Evolutionary conservation across 2,797 vertebrate species (phyloP), one percentile per base, ranked within the genome.

Genomic region (Cygnus olor): DNA sequence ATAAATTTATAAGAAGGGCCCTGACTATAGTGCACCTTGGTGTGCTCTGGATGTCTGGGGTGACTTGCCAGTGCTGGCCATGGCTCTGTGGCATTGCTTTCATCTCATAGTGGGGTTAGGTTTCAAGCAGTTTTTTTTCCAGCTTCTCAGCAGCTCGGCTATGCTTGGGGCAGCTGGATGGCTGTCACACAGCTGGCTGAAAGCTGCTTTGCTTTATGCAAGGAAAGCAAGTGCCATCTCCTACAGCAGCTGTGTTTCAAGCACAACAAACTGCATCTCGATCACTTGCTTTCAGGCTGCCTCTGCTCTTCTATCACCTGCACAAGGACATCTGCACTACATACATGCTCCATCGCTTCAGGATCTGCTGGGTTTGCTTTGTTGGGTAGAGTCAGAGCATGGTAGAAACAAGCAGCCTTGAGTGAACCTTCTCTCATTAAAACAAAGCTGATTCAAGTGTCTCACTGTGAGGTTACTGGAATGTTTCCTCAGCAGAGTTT

Each of bases 341-440:
- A 65, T 21, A 47, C 16, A 36, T 5, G 42, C 24, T 10, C 13
- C 0, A 0, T 21, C 1, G 0, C 18, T 61, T 88, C 71, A 45
- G 80, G 65, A 72, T 69, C 60, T 3, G 4, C 40, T 38, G 42
- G 32, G 30, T 9, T 72, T 57, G 21, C 71, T 72, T 40, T 76
- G 60, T n/a, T 47, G 21, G 21, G 76, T 34, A 47, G 76, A 80
- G 44, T 28, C 72, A 84, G 40, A 72, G 22, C n/a, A 44, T 0
- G 1, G 36, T 6, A 85, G 54, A 57, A 85, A 70, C 2, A 7
- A 82, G 19, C 40, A 74, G n/a, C 47, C 49, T 72, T 3, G 3
- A 27, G 58, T 38, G 82, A 94, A 76, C 7, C 17, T 80, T 72
- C 30, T 71, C 16, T 89, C 24, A 15, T n/a, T 49, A 44, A 44